phyloP scores from a whole-genome alignment of 1,140 invertebrate species.

The Cotesia chilonis region DNA sequence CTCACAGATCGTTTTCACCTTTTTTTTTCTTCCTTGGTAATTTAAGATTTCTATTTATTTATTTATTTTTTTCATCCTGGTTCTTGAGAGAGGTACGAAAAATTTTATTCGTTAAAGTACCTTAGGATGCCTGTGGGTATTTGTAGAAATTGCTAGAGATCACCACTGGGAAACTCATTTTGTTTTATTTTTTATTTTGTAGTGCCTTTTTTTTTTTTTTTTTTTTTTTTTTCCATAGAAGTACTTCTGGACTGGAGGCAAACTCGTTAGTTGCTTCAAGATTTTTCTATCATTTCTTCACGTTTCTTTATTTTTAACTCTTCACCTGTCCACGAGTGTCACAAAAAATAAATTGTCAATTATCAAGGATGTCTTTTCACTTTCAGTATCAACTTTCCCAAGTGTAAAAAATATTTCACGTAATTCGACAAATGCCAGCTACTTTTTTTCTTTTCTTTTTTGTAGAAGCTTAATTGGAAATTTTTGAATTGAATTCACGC shows the following conservation, averaged over 20 bases:
- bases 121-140: not conserved
- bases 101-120: not conserved
- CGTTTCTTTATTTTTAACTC: not conserved
- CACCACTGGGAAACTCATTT: not conserved
- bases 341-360: slow-evolving; percentile 2
- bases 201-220: not conserved
- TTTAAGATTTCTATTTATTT: not conserved
- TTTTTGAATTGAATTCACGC: too few relatives aligned
- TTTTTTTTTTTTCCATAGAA: not conserved
- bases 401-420: not conserved
- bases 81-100: not conserved
- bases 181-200: not conserved
- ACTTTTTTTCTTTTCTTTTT: too few relatives aligned
- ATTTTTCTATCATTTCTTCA: slow-evolving; percentile 5
- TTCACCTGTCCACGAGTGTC: not conserved
- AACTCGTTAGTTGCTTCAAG: slow-evolving; percentile 3
- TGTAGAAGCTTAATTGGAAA: too few relatives aligned
- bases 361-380: not conserved
- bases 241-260: not conserved
- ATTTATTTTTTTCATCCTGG: not conserved
- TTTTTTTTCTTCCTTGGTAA: not conserved
- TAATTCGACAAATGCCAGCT: too few relatives aligned
- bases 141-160: slow-evolving; percentile 15
- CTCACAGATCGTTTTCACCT: not conserved
- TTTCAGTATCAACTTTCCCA: too few relatives aligned